Base-by-base conservation (phyloP, 2,888 invertebrate genomes). In the Caenorhabditis auriculariae region DNA sequence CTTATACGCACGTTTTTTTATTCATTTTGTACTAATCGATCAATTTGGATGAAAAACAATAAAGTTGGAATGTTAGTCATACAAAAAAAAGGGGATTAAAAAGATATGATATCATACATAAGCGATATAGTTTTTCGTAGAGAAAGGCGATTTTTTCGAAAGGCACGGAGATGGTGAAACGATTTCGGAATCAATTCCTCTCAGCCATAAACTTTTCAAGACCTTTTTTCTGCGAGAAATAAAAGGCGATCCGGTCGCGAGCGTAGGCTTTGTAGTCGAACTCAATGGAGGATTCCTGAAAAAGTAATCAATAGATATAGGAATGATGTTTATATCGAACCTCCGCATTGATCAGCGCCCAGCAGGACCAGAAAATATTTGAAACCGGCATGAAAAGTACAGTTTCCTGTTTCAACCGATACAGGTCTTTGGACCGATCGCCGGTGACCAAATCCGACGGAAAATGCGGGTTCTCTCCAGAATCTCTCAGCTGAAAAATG, bases 281-380 rank as follows among this genome's bases (percentile, higher is more conserved):
- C 9, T 56, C 42, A 38, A 70, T 67, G 7, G 60, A 63, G 2
- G 72, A 65, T 47, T 64, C 60, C 57, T 60, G 38, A 7, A 45
- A 17, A 39, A 29, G 19, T 5, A 23, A 29, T 37, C 41, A 41
- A 41, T n/a, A 41, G 9, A 32, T 32, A 12, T 9, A 32, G 35
- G 35, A 32, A n/a, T 32, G 6, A n/a, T 37, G 21, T 12, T 19
- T 12, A 39, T 39, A 6, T 6, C 41, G 12, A 9, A 56, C 57
- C 50, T 73, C 73, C 1, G 70, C 73, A 46, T 73, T 71, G 21
- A 73, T 51, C 4, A 73, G 54, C 1, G 70, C 61, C 73, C 73
- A 73, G 44, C 66, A 66, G 3, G 65, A 54, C 73, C 70, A 73
- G 60, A 73, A 73, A 24, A 73, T 54, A 38, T 69, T 64, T 12